phyloP scores from a whole-genome alignment of 2,797 vertebrate genomes.

The Pangasius krempfi region DNA sequence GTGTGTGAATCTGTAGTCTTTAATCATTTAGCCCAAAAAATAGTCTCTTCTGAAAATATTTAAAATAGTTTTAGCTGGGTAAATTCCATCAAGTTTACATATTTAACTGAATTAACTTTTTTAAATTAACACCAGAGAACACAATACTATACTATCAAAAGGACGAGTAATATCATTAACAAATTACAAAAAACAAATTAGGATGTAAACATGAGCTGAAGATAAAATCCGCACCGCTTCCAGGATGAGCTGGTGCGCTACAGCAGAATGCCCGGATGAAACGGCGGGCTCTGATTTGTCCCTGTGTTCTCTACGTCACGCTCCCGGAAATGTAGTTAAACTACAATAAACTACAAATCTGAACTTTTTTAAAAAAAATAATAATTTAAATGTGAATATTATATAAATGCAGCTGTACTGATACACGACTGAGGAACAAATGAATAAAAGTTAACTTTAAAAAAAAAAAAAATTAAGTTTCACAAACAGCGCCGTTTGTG shows the following conservation, averaged over 20 bases:
- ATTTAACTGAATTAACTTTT: too few species aligned
- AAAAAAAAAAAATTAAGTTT: neutral
- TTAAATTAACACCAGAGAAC: too few species aligned
- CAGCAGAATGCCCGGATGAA: neutral
- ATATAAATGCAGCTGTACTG: neutral
- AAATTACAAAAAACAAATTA: too few species aligned
- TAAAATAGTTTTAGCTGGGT: neutral
- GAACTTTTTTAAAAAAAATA: too few species aligned
- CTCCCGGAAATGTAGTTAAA: neutral
- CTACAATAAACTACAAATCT: neutral
- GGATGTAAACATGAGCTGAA: too few species aligned
- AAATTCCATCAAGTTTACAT: too few species aligned
- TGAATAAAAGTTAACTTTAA: neutral
- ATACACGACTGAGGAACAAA: neutral
- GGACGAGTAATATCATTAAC: too few species aligned
- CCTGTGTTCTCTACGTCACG: neutral
- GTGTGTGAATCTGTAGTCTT: neutral
- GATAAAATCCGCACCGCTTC: neutral
- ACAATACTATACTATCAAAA: too few species aligned
- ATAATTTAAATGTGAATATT: neutral
- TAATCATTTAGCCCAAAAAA: neutral
- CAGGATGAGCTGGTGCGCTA: too few species aligned
- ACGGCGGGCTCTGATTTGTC: neutral
- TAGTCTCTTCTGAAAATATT: neutral
- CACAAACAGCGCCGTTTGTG: neutral